Base-by-base conservation (phyloP, 1,140 invertebrate species). In the Dendroctonus ponderosae region DNA sequence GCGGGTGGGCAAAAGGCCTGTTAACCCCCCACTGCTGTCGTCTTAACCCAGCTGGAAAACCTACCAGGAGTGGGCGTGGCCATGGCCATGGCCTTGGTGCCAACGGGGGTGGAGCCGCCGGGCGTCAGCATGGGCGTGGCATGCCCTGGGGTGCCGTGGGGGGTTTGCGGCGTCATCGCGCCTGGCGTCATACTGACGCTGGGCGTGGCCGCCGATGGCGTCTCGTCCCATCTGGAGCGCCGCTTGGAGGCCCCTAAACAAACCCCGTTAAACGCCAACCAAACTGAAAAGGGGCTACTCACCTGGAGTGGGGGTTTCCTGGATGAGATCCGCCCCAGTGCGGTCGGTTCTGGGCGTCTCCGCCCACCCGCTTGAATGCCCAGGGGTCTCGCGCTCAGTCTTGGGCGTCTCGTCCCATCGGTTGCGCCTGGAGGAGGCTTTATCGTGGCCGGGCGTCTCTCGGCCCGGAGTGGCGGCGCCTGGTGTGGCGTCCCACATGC, bases 361-460 rank as follows among this genome's bases (percentile, higher is more conserved):
- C 9, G 97, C 96, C 91, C 97, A 99, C 12, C 94, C 94, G 77
- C 92, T 94, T 46, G 86, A 90, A 80, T 97, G 94, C 0, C 93
- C 94, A 5, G 96, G 95, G 4, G 96, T 98, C 82, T 97, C 96
- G 77, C 95, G 86, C 79, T 98, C 95, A 11, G 95, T 97, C 83
- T 96, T 97, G 0, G 97, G 97, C 3, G 97, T 99, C 82, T 99
- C 97, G 83, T 99, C 98, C 97, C 97, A 99, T 65, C 98, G 87
- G 82, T 99, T 99, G 62, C 96, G 85, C 12, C 96, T 80, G 12
- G 87, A 87, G 15, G 87, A 88, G n/a, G 89, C 83, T 79, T 90
- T 90, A 71, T 91, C 91, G 72, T 93, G 91, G 0, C 89, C 91
- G 2, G 94, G 94, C 0, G 94, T 96, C 72, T 94, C 93, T 51